These are phyloP conservation scores for Hydractinia echinata DNA, from an alignment of 30 jellyfish, hydroid and myxozoan species.

Conservation along the genomic window DNA sequence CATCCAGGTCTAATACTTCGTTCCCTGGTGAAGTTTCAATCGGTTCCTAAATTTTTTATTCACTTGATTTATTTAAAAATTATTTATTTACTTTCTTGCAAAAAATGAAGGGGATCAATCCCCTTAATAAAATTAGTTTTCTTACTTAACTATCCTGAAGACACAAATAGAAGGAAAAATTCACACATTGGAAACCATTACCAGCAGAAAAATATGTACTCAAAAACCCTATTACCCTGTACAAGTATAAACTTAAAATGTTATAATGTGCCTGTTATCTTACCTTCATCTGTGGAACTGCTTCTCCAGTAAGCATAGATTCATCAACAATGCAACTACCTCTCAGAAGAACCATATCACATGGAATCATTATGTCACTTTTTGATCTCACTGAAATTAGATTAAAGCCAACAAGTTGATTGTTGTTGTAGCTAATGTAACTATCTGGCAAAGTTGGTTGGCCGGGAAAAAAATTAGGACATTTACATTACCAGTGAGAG, in stretches of 20 bases:
- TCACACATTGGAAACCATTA: not conserved
- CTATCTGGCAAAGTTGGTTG: too few relatives aligned
- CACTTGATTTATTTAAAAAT: not conserved
- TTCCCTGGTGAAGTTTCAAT: constrained; percentile 65
- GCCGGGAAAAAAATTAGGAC: too few relatives aligned
- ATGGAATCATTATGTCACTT: constrained; percentile 81
- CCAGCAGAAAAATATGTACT: not conserved
- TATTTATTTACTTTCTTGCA: not conserved
- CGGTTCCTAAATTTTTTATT: constrained; percentile 58
- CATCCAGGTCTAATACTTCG: constrained; percentile 63
- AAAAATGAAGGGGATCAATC: too few relatives aligned
- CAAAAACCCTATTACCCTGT: too few relatives aligned
- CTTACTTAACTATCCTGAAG: not conserved
- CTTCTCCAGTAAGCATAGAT: constrained; percentile 98
- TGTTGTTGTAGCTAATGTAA: too few relatives aligned
- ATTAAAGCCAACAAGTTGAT: not conserved
- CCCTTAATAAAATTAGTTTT: too few relatives aligned
- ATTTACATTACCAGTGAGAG: too few relatives aligned
- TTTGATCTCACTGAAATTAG: constrained; percentile 77
- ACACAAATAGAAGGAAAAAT: not conserved
- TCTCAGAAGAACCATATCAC: constrained; percentile 91
- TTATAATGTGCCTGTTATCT: not conserved
- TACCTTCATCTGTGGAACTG: constrained; percentile 99
- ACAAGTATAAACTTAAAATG: too few relatives aligned
- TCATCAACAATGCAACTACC: constrained; percentile 99